These are phyloP conservation scores for Hippocampus comes DNA, from an alignment of 2,113 vertebrate genomes.

Conservation along the genomic window DNA sequence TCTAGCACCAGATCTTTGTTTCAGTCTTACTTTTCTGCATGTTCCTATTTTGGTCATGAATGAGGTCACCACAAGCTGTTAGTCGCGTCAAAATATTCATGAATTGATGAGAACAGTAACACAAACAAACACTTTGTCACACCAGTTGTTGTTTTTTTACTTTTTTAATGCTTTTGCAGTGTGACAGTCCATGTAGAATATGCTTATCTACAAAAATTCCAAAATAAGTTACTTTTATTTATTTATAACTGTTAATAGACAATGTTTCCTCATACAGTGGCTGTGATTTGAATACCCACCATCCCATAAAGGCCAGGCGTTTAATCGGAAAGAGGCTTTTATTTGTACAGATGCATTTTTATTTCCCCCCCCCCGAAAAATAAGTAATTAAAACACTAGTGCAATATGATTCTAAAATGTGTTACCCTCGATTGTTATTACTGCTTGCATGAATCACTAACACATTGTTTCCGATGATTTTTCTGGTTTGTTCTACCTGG, in stretches of 20 bases:
- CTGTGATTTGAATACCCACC: not conserved
- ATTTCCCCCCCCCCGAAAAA: not conserved
- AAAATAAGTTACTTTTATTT: not conserved
- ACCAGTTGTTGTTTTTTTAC: not conserved
- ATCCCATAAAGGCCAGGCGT: not conserved
- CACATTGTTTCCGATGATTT: not conserved
- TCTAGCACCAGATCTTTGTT: not conserved
- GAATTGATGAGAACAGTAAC: not conserved
- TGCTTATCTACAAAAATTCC: not conserved
- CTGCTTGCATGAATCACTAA: not conserved
- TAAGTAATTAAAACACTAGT: not conserved
- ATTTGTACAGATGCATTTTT: not conserved
- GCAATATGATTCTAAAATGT: not conserved
- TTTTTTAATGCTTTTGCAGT: not conserved
- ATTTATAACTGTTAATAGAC: not conserved
- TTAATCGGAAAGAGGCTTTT: not conserved
- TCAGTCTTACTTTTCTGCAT: slow-evolving; percentile 8
- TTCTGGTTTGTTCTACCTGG: not conserved
- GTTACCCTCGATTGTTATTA: not conserved
- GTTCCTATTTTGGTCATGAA: slow-evolving; percentile 17
- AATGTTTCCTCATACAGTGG: not conserved
- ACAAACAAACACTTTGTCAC: not conserved
- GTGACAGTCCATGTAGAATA: not conserved
- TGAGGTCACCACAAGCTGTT: not conserved
- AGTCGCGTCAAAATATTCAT: not conserved